Evolutionary conservation across 1,140 invertebrate species (phyloP), one percentile per base, ranked within the genome.

Genomic region (Sycophila sp.): DNA sequence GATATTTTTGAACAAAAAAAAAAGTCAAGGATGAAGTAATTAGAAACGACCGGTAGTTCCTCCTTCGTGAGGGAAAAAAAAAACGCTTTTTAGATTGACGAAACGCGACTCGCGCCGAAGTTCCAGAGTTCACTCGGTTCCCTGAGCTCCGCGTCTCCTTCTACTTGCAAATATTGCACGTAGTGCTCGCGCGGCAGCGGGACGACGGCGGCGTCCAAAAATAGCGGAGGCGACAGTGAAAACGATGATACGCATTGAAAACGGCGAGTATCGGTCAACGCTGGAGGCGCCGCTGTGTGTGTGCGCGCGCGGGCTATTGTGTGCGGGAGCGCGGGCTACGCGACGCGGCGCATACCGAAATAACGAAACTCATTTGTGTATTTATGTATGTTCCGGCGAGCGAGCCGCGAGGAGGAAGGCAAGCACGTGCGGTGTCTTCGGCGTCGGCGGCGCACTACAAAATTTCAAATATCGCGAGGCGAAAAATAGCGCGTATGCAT

Each of bases 331-430:
- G n/a, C 19, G 10, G 19, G 42, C 17, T 22, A 47, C 42, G 42
- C 42, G 19, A 40, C 38, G 38, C 38, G 8, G 19, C 42, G 42
- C 42, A 47, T 47, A 47, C 59, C 40, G 36, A 62, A 62, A 62
- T 62, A 62, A 62, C 56, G 36, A 59, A 32, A 40, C 59, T 47
- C 42, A 32, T 62, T 62, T 62, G 40, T 28, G 28, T 47, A 62
- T 62, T 62, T 62, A 47, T 62, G 40, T 36, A 40, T 40, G 36
- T 26, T 10, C 22, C 34, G 8, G 17, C 40, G 56, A 4, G 19
- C n/a, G 34, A 34, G 26, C 28, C 49, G 28, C 53, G 19, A 60
- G 11, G 13, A 55, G 22, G 7, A 30, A 15, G 19, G 8, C 6
- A 32, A 8, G 7, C 40, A 47, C 58, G 26, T 62, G 15, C 47